Evolutionary conservation across 2,113 vertebrate genomes (phyloP).

Genomic region (Tetrax tetrax): DNA sequence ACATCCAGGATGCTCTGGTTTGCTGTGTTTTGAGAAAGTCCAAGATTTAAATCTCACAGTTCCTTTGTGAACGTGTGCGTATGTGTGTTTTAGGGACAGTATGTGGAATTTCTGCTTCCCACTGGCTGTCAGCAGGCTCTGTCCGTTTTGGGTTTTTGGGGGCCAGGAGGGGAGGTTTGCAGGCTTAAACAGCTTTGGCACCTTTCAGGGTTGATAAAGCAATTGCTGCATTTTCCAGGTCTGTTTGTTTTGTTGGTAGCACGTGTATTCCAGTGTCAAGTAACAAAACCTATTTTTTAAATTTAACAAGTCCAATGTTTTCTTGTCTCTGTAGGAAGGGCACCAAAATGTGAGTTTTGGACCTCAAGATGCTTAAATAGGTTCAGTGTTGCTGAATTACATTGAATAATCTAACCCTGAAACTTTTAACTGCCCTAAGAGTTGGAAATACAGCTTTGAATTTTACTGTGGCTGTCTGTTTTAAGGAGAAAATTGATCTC

Average conservation of each 20-base stretch:
- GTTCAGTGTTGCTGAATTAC: background rate
- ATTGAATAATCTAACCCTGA: background rate
- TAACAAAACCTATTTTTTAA: background rate
- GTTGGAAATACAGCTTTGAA: background rate
- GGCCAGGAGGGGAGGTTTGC: background rate
- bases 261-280: accelerated
- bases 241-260: background rate
- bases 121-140: background rate
- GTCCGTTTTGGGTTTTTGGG: background rate
- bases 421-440: background rate
- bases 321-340: accelerated
- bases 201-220: background rate
- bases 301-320: accelerated
- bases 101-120: background rate
- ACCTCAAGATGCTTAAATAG: background rate
- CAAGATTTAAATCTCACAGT: background rate
- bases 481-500: background rate
- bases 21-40: background rate
- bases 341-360: background rate
- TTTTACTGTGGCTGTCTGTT: background rate
- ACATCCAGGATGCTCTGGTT: background rate
- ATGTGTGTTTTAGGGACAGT: accelerated
- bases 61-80: accelerated
- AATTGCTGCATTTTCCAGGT: background rate
- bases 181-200: accelerated